Percentiles rank a stretch among this genome's conserved stretches.
phyloP scores from a whole-genome alignment of 2,888 invertebrate genomes.

The Mechanitis messenoides region DNA sequence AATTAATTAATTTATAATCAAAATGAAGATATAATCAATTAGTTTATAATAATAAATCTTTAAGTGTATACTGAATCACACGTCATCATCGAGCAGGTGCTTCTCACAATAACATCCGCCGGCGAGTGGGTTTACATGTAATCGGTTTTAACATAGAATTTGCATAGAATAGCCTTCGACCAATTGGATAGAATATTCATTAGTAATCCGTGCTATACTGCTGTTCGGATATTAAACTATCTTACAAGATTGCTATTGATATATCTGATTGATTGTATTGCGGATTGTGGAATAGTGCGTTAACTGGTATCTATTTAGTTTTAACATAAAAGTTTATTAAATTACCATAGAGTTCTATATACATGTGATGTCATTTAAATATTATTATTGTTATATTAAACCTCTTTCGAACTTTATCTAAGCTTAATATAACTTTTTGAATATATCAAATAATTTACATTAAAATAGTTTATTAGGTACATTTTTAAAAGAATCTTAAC shows the following conservation, averaged over 20 bases:
- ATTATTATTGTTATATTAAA: too few relatives aligned
- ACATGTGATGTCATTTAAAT: too few relatives aligned
- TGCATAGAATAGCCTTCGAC: slow-evolving; percentile 28
- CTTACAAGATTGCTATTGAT: slow-evolving; percentile 27
- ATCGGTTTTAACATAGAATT: slow-evolving; percentile 29
- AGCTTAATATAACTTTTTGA: too few relatives aligned
- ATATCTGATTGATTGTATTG: slow-evolving; percentile 12
- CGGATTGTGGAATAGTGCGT: not conserved
- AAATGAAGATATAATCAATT: too few relatives aligned
- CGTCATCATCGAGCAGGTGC: slow-evolving; percentile 25
- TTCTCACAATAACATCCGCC: slow-evolving; percentile 25
- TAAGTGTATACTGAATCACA: slow-evolving; percentile 7
- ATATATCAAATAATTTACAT: too few relatives aligned
- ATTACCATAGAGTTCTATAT: too few relatives aligned
- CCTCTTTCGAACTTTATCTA: too few relatives aligned
- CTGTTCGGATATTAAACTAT: slow-evolving; percentile 28
- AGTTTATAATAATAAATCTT: too few relatives aligned
- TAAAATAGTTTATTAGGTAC: too few relatives aligned
- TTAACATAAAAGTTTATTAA: not conserved
- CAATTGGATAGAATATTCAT: slow-evolving; percentile 29
- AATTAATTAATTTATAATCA: too few relatives aligned
- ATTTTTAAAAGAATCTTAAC: too few relatives aligned
- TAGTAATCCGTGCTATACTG: slow-evolving; percentile 23
- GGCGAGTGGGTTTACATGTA: slow-evolving; percentile 33
- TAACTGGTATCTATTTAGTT: slow-evolving; percentile 13